Percentiles rank a stretch among this genome's conserved stretches.
Conservation (phyloP, 2,113 vertebrate genomes). For the Triplophysa siluroides region DNA sequence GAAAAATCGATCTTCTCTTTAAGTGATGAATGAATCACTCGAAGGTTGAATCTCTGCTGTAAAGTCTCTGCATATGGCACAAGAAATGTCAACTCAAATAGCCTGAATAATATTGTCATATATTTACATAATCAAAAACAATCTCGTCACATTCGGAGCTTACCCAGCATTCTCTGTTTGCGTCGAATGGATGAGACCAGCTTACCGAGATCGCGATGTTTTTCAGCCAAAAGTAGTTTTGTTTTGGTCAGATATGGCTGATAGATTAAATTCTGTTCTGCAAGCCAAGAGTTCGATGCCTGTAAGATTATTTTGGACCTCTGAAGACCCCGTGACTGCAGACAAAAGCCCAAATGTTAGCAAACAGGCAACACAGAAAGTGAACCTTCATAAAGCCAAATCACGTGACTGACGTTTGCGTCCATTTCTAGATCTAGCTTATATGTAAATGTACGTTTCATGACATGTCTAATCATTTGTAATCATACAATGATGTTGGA, state of each 20-base stretch:
- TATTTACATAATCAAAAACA: too few relatives aligned
- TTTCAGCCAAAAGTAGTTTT: slow-evolving; percentile 59
- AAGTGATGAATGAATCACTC: slow-evolving; percentile 41
- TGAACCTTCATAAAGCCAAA: too few relatives aligned
- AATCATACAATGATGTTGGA: too few relatives aligned
- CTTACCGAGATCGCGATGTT: slow-evolving; percentile 57
- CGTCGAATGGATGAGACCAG: slow-evolving; percentile 46
- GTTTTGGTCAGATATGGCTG: slow-evolving; percentile 54
- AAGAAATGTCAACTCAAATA: not conserved
- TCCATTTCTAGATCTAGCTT: too few relatives aligned
- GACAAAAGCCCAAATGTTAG: not conserved
- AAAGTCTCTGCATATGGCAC: slow-evolving; percentile 2
- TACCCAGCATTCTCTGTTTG: slow-evolving; percentile 61
- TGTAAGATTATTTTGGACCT: slow-evolving; percentile 39
- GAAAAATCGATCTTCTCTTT: slow-evolving; percentile 46
- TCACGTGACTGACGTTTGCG: too few relatives aligned
- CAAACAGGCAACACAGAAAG: not conserved
- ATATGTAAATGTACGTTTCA: too few relatives aligned
- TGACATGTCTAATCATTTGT: too few relatives aligned
- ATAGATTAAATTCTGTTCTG: slow-evolving; percentile 54
- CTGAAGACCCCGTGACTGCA: slow-evolving; percentile 58
- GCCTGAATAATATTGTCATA: too few relatives aligned
- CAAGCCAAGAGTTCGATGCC: slow-evolving; percentile 59
- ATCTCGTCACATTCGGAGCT: slow-evolving; percentile 3
- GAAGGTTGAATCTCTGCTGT: slow-evolving; percentile 9